phyloP scores from a whole-genome alignment of 2,888 invertebrate species.

The Plagiodera versicolora region DNA sequence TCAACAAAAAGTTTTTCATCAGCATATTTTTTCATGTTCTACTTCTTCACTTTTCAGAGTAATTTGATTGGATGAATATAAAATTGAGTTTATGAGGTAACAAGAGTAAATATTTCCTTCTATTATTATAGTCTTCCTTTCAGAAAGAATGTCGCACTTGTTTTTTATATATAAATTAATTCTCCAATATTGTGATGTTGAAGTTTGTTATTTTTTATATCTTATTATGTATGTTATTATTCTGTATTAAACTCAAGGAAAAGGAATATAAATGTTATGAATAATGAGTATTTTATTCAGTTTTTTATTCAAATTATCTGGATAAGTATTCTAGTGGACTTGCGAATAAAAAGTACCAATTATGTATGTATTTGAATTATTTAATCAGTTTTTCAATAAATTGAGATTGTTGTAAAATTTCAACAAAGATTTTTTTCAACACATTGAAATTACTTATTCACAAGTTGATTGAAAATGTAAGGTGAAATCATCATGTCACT shows the following conservation, averaged over 20 bases:
- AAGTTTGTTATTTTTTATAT: no score
- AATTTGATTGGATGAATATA: not conserved
- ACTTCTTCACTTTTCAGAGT: not conserved
- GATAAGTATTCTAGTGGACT: not conserved
- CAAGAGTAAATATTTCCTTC: not conserved
- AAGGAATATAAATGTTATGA: no score
- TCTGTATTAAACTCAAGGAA: no score
- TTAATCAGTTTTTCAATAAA: not conserved
- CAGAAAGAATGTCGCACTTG: not conserved
- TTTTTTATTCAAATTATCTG: not conserved
- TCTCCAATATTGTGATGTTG: not conserved
- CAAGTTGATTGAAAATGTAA: not conserved
- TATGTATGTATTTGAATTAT: not conserved
- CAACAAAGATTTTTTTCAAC: not conserved
- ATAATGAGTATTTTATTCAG: no score
- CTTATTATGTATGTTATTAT: no score
- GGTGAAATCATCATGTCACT: no score
- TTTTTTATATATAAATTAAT: not conserved
- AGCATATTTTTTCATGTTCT: not conserved
- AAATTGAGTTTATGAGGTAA: not conserved
- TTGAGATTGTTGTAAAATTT: not conserved
- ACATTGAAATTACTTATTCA: not conserved
- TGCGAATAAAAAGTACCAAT: not conserved
- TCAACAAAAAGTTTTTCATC: not conserved
- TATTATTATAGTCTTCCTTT: not conserved